Evolutionary conservation across 2,797 vertebrate genomes (phyloP), one percentile per base, ranked within the genome.

Genomic region (Sparus aurata): DNA sequence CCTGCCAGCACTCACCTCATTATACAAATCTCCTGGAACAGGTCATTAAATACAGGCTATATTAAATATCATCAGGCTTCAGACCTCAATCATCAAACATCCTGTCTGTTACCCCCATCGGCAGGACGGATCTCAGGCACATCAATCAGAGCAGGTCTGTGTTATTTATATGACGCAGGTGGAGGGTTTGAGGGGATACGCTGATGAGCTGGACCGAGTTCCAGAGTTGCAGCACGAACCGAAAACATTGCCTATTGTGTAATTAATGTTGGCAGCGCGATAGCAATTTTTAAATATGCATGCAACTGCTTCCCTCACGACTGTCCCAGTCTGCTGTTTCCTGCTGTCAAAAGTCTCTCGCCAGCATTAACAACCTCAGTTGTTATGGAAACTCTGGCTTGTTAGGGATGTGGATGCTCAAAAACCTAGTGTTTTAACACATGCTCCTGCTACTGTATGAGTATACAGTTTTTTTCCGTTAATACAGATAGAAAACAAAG

Each of bases 1-100:
- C 50, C 73, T 71, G 46, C 74, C 66, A 60, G 72, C 79, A 71
- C 73, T 85, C 77, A 83, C 52, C 80, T 88, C 79, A 91, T 92
- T 89, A 90, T 67, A 82, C 67, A 80, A 83, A 91, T 87, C 82
- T 85, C 73, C 62, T 45, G 41, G 69, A 85, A 64, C 80, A 71
- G 76, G 83, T 82, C 77, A 88, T 91, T 88, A 89, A 86, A 77
- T 76, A 69, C 79, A 73, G 75, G 73, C 84, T 83, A 67, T 77
- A 84, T 91, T 71, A 86, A 87, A 90, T 79, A 84, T 86, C 45
- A 82, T 23, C 50, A 67, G 71, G 75, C 66, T 87, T 88, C 80
- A 30, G 66, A 53, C 54, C 46, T 61, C 75, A 90, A 85, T 85
- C 76, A 87, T 91, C 90, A 87, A 74, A 82, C 69, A 68, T 69